Conservation (phyloP, 2,888 invertebrate genomes). For the Nebria salina region DNA sequence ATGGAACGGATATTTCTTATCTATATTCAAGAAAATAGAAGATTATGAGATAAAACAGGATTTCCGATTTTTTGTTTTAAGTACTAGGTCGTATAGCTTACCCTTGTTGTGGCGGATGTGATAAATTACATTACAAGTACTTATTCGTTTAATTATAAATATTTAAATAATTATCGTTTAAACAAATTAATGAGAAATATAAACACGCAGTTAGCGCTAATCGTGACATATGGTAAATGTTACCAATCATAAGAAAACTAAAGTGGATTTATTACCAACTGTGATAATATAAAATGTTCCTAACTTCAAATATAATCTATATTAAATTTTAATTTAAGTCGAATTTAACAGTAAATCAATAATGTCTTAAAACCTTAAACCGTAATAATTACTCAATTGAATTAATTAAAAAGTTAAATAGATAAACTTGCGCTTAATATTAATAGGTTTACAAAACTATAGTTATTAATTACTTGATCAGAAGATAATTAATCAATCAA, state of each 20-base stretch:
- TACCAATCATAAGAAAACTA: background rate
- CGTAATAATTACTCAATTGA: no score
- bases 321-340: no score
- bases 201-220: background rate
- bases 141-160: background rate
- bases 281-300: background rate
- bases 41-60: background rate
- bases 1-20: background rate
- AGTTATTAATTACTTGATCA: no score
- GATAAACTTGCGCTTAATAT: no score
- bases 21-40: background rate
- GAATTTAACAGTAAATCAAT: no score
- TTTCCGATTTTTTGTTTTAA: background rate
- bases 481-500: no score
- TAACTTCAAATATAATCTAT: no score
- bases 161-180: background rate
- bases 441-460: no score
- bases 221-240: background rate
- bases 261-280: constrained; percentile 16
- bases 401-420: no score
- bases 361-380: no score
- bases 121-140: background rate
- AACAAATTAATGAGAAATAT: background rate
- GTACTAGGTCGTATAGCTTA: background rate
- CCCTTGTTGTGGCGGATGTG: background rate